These are phyloP conservation scores for Metridium senile DNA, from an alignment of 92 coral and sea anemone species.

Conservation along the genomic window DNA sequence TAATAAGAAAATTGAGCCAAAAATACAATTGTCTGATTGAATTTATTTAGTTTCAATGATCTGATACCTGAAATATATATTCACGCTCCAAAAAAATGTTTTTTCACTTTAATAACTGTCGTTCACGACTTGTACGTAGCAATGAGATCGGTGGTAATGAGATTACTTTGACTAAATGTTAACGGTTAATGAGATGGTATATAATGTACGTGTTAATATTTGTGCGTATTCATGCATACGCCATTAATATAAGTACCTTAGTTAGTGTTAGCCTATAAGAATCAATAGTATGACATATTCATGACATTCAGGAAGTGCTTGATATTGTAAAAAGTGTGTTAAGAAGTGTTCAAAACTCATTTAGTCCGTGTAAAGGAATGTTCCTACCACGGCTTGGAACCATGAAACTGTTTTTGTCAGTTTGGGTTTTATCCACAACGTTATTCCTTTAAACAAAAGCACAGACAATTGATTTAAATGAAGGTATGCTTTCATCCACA, in stretches of 20 bases:
- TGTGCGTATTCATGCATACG: not conserved
- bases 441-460: not conserved
- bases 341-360: not conserved
- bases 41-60: too few species aligned
- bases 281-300: not conserved
- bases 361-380: conserved; percentile 14
- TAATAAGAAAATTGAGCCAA: too few species aligned
- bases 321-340: conserved; percentile 5
- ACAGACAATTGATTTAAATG: not conserved
- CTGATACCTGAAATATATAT: too few species aligned
- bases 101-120: too few species aligned
- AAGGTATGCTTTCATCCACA: not conserved
- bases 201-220: not conserved
- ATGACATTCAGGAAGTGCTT: conserved; percentile 15
- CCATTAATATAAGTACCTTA: not conserved
- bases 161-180: too few species aligned
- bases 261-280: not conserved
- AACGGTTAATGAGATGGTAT: too few species aligned
- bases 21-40: too few species aligned
- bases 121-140: too few species aligned
- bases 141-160: too few species aligned
- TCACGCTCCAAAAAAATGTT: too few species aligned
- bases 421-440: not conserved
- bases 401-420: not conserved
- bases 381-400: not conserved